Base-by-base conservation (phyloP, 2,113 vertebrate species). In the Cynoglossus semilaevis region DNA sequence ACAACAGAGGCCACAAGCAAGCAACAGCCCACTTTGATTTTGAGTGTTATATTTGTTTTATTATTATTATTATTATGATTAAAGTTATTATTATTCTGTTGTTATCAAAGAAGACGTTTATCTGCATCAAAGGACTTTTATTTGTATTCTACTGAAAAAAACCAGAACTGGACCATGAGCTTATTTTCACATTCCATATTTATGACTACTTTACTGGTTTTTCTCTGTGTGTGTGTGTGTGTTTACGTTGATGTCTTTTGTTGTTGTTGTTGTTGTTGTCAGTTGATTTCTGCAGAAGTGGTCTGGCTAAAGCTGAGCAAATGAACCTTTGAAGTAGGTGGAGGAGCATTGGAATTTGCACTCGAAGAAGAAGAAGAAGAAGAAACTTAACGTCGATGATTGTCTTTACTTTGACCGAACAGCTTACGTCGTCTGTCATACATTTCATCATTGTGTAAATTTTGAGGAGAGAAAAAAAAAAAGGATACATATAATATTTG, bases 291-390 rank as follows among this genome's bases (percentile, higher is more conserved):
- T 85, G 83, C 69, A 79, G 80, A 88, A 66, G 88, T 88, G 88
- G 87, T 86, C 85, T 89, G 85, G 84, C 74, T 77, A 72, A 71
- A 85, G 84, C 79, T 84, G 80, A 86, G 85, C 83, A 82, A n/a
- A 85, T 72, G 91, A 93, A 92, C 90, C 91, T 92, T 86, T 85
- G 90, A 93, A 88, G 91, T 93, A 92, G 93, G 64, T 96, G 91
- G 93, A 95, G 93, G 93, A 95, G 91, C 94, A 93, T 92, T 91
- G 93, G 90, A 94, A 94, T 84, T 97, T 98, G 96, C 96, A 98
- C 95, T 96, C 92, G 92, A 96, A 94, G 92, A 43, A 89, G 85
- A 92, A 92, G 91, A 96, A 94, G 92, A 43, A 89, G 85, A 92
- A 92, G 91, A n/a, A n/a, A n/a, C n/a, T 93, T 92, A 93, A 93